Conservation (phyloP, 2,888 invertebrate genomes). For the Hyposoter dolosus region DNA sequence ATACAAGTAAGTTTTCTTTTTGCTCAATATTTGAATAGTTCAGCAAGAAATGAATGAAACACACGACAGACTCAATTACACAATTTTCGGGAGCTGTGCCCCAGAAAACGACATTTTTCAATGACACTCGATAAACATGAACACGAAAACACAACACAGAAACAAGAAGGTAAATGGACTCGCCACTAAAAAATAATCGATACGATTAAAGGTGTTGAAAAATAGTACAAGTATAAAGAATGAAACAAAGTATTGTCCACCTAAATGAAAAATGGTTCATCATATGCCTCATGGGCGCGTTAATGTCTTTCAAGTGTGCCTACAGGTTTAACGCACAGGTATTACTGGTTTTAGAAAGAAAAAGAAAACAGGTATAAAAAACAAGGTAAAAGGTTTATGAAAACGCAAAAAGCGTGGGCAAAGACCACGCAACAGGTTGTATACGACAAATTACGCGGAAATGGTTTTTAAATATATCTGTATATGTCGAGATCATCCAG, state of each 20-base stretch:
- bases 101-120: slow-evolving; percentile 8
- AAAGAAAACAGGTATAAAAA: slow-evolving; percentile 79
- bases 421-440: slow-evolving; percentile 80
- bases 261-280: slow-evolving; percentile 74
- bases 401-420: slow-evolving; percentile 65
- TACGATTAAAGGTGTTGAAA: slow-evolving; percentile 55
- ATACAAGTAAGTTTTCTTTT: slow-evolving; percentile 83
- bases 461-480: slow-evolving; percentile 55
- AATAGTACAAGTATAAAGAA: slow-evolving; percentile 47
- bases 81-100: neutral
- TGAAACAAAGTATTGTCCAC: slow-evolving; percentile 62
- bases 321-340: slow-evolving; percentile 85
- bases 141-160: slow-evolving; percentile 39
- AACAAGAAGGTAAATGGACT: slow-evolving; percentile 50
- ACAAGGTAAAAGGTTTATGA: slow-evolving; percentile 79
- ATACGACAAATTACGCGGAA: slow-evolving; percentile 83
- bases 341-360: slow-evolving; percentile 82
- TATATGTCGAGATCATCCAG: slow-evolving; percentile 36
- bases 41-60: slow-evolving; percentile 37
- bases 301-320: slow-evolving; percentile 85
- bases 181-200: slow-evolving; percentile 37
- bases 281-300: slow-evolving; percentile 80
- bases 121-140: slow-evolving; percentile 27
- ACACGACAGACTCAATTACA: slow-evolving; percentile 16
- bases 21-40: slow-evolving; percentile 38